Base-by-base conservation (phyloP, 2,113 vertebrate genomes). In the Daboia siamensis region DNA sequence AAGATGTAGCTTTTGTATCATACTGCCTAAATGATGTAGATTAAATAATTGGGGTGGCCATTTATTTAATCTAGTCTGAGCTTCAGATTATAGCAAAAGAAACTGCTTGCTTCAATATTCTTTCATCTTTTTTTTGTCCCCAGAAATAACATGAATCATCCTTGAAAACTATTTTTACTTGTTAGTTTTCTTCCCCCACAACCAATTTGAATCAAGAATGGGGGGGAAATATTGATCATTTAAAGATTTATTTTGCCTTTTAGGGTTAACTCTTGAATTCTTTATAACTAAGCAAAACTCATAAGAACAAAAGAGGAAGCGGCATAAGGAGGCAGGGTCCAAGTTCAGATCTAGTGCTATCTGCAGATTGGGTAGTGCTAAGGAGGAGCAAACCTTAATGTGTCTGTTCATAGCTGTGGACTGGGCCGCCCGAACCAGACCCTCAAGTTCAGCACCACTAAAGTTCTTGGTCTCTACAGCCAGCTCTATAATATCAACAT, bases 391-490 rank as follows among this genome's bases (percentile, higher is more conserved):
- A 94, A 99, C 99, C 99, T 99, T 99, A 91, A 99, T 99, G 93
- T 99, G 99, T 44, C 99, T 98, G 97, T 99, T 99, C 99, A 99
- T 99, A 88, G 99, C 99, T 0, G 98, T 99, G 90, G 99, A 99
- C 96, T 99, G 99, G 0, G 99, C 99, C 7, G 99, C 99, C 90
- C 99, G 97, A 94, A 99, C 99, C 57, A 99, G 97, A 5, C 99
- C 99, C 94, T 99, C 99, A 93, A 99, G 96, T 87, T 99, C 99
- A 1, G 99, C 99, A 0, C 99, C 99, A 52, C 99, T 99, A 97
- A 98, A 99, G 96, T 99, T 99, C 96, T 99, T 99, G 2, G 99
- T 99, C 95, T 99, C 99, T 2, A 97, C 94, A 0, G 99, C 98
- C 93, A 99, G 97, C 89, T 99, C 99, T 21, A 96, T 94, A 15